Evolutionary conservation across 1,140 invertebrate genomes (phyloP).

Genomic region (Schlechtendalia chinensis): DNA sequence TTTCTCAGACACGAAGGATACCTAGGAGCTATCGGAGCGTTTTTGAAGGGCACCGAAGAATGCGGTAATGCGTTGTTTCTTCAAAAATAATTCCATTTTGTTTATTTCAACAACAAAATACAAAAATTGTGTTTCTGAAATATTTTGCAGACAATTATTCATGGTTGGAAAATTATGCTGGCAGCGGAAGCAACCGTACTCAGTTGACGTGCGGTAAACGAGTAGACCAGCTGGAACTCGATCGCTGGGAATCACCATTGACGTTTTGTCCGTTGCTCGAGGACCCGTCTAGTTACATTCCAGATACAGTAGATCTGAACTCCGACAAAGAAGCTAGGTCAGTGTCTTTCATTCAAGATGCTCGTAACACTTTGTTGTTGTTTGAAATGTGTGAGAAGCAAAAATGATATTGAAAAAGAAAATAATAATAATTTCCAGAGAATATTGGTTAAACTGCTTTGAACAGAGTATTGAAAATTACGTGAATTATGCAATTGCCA

Average conservation of each 20-base stretch:
- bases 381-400: conserved; percentile 1
- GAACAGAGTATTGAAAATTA: conserved; percentile 77
- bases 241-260: conserved; percentile 64
- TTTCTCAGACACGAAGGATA: conserved; percentile 79
- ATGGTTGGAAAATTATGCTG: conserved; percentile 76
- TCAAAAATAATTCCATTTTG: background rate
- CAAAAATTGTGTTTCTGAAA: background rate
- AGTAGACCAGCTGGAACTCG: conserved; percentile 69
- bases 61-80: conserved; percentile 55
- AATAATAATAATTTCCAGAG: conserved; percentile 57
- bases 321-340: conserved; percentile 76
- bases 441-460: conserved; percentile 92
- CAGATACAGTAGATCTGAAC: conserved; percentile 86
- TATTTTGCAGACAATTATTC: conserved; percentile 61
- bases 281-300: conserved; percentile 69
- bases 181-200: conserved; percentile 66
- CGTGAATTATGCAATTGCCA: conserved; percentile 72
- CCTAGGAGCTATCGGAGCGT: conserved; percentile 75
- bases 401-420: conserved; percentile 19
- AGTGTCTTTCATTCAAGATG: conserved; percentile 15
- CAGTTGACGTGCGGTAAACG: conserved; percentile 57
- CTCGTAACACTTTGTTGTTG: background rate
- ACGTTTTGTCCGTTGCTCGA: conserved; percentile 67
- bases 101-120: too few relatives aligned
- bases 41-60: conserved; percentile 70